Evolutionary conservation across 2,113 vertebrate genomes (phyloP).

Genomic region (Oreotrochilus melanogaster): DNA sequence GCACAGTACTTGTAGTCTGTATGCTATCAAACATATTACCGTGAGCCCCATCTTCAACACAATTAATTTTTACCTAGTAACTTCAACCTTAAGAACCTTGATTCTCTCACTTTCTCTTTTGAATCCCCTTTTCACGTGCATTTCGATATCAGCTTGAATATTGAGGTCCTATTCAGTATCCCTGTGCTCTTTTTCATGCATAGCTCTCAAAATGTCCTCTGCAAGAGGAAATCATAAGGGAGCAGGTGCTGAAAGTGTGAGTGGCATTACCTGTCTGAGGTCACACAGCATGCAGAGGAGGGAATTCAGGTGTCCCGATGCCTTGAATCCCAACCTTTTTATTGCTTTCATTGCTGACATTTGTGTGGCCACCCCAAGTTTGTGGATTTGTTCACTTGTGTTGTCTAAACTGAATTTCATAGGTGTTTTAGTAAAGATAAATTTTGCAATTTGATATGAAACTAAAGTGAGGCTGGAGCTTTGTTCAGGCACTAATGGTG

Average conservation of each 20-base stretch:
- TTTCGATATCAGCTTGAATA: not conserved
- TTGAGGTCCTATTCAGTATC: not conserved
- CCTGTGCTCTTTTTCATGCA: not conserved
- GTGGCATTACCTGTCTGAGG: not conserved
- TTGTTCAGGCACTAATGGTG: not conserved
- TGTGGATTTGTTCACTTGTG: not conserved
- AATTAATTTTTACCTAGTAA: not conserved
- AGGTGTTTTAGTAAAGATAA: not conserved
- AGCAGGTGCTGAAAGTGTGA: not conserved
- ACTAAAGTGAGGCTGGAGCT: not conserved
- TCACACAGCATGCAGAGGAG: not conserved
- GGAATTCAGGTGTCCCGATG: not conserved
- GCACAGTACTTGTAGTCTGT: not conserved
- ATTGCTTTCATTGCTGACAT: not conserved
- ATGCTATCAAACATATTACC: not conserved
- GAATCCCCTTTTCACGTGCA: not conserved
- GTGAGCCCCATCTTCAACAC: not conserved
- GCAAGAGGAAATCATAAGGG: accelerated
- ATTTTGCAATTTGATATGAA: not conserved
- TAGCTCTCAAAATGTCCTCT: not conserved
- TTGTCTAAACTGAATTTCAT: not conserved
- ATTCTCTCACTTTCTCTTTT: not conserved
- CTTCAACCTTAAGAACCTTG: not conserved
- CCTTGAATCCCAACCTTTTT: not conserved
- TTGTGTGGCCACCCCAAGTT: not conserved